phyloP scores from a whole-genome alignment of 2,888 invertebrate species.

The Pseudococcus longispinus region DNA sequence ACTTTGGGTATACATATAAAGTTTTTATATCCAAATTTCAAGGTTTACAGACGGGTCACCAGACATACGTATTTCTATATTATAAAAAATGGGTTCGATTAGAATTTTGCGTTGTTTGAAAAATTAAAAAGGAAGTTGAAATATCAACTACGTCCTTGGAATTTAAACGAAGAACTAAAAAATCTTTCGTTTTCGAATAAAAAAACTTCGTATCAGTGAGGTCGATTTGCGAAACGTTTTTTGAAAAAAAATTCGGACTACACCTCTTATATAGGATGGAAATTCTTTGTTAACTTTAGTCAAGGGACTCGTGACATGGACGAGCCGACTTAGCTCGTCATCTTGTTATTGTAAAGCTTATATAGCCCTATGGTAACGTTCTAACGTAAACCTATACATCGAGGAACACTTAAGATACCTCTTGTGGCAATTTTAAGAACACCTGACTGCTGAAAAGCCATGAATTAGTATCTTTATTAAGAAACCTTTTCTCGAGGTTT shows the following conservation, averaged over 20 bases:
- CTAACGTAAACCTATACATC: neutral
- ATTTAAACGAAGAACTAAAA: too few species aligned
- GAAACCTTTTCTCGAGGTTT: neutral
- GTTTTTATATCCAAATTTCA: too few species aligned
- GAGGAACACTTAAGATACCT: neutral
- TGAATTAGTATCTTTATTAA: neutral
- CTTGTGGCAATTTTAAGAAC: too few species aligned
- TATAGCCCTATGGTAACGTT: neutral
- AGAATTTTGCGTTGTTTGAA: too few species aligned
- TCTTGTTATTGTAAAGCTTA: neutral
- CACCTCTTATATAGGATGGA: neutral
- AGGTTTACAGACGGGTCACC: too few species aligned
- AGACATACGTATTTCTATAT: too few species aligned
- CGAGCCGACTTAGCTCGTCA: neutral
- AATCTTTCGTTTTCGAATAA: too few species aligned
- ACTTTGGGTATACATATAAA: too few species aligned
- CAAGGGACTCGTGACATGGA: neutral
- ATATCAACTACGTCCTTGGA: too few species aligned
- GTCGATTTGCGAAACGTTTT: neutral
- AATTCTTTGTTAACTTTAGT: neutral
- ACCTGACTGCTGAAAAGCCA: neutral
- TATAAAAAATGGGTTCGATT: too few species aligned
- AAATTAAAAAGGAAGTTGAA: too few species aligned
- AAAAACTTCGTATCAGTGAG: neutral
- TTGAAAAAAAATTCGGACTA: neutral